Evolutionary conservation across 2,113 vertebrate species (phyloP).

Genomic region (Orientallactaga bullata): DNA sequence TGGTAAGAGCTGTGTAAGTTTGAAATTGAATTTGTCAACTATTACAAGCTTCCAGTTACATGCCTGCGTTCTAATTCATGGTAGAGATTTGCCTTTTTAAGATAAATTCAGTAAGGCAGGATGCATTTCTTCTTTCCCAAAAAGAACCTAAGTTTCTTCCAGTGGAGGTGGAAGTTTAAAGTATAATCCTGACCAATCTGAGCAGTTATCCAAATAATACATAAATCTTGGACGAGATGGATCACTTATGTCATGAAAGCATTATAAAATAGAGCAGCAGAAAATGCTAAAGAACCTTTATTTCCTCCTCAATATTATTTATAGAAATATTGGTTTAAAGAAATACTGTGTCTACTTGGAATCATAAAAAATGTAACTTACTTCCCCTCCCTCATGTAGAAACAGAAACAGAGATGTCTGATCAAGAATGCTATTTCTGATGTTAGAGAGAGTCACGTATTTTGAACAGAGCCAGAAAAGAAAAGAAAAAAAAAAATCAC

Average conservation of each 20-base stretch:
- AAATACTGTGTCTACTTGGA: not conserved
- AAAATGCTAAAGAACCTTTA: not conserved
- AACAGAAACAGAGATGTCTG: slow-evolving; percentile 3
- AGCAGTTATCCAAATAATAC: not conserved
- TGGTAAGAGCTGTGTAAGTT: not conserved
- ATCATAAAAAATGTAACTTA: slow-evolving; percentile 6
- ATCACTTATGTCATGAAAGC: not conserved
- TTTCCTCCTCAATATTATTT: slow-evolving; percentile 33
- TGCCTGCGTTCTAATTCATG: not conserved
- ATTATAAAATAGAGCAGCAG: not conserved
- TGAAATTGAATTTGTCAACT: not conserved
- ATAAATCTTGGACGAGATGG: not conserved
- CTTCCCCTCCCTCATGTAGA: slow-evolving; percentile 8
- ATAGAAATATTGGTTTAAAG: not conserved
- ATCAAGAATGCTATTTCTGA: slow-evolving; percentile 44
- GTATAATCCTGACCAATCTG: not conserved
- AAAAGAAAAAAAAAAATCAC: not conserved
- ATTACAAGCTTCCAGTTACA: not conserved
- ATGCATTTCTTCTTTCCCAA: not conserved
- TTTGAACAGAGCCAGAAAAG: slow-evolving; percentile 54
- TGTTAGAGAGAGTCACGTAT: not conserved
- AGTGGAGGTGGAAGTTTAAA: not conserved
- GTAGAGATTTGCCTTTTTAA: not conserved
- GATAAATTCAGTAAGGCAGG: slow-evolving; percentile 1
- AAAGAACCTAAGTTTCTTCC: not conserved